Evolutionary conservation across 2,113 vertebrate species (phyloP), one percentile per base, ranked within the genome.

Genomic region (Semnornis frantzii): DNA sequence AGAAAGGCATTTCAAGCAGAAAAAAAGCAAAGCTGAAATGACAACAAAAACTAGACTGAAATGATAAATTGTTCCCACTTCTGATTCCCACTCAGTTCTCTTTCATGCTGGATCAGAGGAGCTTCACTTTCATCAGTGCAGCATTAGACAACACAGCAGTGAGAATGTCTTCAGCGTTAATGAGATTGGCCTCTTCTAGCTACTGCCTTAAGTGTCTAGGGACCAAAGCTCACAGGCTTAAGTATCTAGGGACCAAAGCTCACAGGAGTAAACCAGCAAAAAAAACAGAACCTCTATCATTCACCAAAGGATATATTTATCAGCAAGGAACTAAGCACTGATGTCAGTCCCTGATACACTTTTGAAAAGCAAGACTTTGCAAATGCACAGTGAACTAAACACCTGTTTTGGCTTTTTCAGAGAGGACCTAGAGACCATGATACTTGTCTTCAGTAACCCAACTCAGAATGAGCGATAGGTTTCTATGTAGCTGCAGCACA

Each of bases 101-200:
- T 79, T 92, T 96, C 90, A 94, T 81, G 88, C 74, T 70, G 66
- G 62, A 96, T 96, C 86, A 95, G 77, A 93, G 81, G 30, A 90
- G 77, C 30, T 65, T 31, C 1, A 8, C 83, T 96, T 96, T 92
- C 89, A 93, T 82, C 89, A 90, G 90, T 3, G 2, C 50, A 62
- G 86, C 77, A 87, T 37, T 74, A 93, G 59, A 87, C 39, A 93
- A 44, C 1, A 1, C 4, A 3, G 70, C 2, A 0, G 66, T 50
- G 65, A 79, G 88, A 90, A 75, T 76, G 83, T 46, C 89, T 69
- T 63, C 83, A 86, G 81, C 1, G 2, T 83, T 93, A 89, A 92
- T 79, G 86, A 96, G 77, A 92, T 58, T 27, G 33, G 85, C 65
- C 62, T 78, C 83, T 89, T 70, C 69, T 84, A 86, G 87, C 70